A percentile compares a stretch with the other conserved stretches of the same genome.
Conservation (phyloP, 2,113 vertebrate genomes). For the Egretta garzetta region DNA sequence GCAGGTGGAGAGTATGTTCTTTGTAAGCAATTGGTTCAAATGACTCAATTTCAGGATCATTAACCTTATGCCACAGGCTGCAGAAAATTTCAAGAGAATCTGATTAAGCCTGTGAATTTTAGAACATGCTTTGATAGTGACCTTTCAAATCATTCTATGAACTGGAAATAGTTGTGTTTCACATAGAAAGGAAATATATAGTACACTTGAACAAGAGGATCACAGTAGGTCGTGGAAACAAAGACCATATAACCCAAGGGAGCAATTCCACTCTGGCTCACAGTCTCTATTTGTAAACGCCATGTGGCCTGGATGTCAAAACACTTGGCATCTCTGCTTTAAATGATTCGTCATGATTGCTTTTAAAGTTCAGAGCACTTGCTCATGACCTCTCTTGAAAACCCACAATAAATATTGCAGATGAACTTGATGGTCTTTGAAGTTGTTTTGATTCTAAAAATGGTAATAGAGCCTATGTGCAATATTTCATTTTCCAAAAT, state of each 20-base stretch:
- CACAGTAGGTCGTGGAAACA: conserved; percentile 46
- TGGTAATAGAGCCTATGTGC: not conserved
- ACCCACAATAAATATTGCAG: not conserved
- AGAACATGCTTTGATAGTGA: not conserved
- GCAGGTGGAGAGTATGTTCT: not conserved
- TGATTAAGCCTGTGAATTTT: conserved; percentile 7
- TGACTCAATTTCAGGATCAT: not conserved
- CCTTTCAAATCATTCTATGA: not conserved
- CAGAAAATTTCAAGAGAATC: not conserved
- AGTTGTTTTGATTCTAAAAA: conserved; percentile 40
- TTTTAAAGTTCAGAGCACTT: conserved; percentile 53
- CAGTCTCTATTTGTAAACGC: not conserved
- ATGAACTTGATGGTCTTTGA: conserved; percentile 22
- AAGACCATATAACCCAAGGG: conserved; percentile 37
- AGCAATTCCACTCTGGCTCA: conserved; percentile 2
- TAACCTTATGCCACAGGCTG: not conserved
- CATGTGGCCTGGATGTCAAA: conserved; percentile 33
- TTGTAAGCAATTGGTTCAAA: not conserved
- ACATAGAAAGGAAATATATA: conserved; percentile 3
- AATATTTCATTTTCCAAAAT: not conserved
- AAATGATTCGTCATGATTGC: conserved; percentile 7
- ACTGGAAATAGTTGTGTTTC: conserved; percentile 29
- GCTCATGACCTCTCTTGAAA: conserved; percentile 28
- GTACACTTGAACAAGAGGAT: not conserved
- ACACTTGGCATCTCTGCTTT: conserved; percentile 31